phyloP scores from a whole-genome alignment of 2,113 vertebrate species.

The Haemorhous mexicanus region DNA sequence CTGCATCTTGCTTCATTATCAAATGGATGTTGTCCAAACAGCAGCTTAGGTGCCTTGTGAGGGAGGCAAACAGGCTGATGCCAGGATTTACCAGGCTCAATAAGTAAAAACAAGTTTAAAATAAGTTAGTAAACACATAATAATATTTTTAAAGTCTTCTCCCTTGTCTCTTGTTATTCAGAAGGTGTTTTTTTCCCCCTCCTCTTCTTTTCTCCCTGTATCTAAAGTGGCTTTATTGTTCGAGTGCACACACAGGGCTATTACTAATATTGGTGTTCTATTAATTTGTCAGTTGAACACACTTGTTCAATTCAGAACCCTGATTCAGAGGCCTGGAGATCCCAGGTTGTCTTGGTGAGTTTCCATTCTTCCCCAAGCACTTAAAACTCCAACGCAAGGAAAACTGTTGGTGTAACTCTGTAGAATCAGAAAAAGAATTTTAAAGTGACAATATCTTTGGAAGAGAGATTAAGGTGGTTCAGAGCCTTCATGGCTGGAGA shows the following conservation, averaged over 20 bases:
- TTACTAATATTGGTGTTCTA: background rate
- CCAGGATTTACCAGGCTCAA: background rate
- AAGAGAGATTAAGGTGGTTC: background rate
- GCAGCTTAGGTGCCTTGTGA: background rate
- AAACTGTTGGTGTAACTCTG: background rate
- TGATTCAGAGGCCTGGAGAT: background rate
- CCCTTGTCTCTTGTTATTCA: background rate
- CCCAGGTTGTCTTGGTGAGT: background rate
- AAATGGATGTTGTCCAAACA: slow-evolving; percentile 61
- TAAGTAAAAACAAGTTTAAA: background rate
- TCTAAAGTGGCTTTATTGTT: background rate
- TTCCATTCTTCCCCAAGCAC: background rate
- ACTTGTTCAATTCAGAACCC: background rate
- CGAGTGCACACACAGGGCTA: fast-evolving
- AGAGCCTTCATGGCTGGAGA: background rate
- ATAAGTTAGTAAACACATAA: background rate
- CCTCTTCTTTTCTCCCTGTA: background rate
- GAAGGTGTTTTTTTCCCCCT: fast-evolving
- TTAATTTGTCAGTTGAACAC: background rate
- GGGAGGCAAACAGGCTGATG: background rate
- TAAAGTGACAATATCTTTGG: background rate
- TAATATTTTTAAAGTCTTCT: background rate
- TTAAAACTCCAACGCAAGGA: background rate
- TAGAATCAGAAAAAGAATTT: background rate
- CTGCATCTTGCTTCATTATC: slow-evolving; percentile 74